Evolutionary conservation across 2,888 invertebrate species (phyloP).

Genomic region (Dimorphilus gyrociliatus): DNA sequence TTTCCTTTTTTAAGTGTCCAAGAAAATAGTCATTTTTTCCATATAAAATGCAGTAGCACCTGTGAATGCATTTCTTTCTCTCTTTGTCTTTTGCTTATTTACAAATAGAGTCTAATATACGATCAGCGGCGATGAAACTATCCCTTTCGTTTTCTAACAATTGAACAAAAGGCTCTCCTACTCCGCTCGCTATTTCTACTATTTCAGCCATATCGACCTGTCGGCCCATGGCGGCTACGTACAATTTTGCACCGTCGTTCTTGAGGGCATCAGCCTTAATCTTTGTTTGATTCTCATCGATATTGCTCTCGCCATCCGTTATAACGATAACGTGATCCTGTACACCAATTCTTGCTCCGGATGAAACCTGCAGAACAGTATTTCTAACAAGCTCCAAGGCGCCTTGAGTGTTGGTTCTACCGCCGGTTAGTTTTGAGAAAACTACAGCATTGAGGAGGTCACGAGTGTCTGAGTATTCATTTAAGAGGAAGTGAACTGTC

Average conservation of each 20-base stretch:
- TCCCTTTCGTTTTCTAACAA: not conserved
- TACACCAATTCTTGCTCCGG: constrained; percentile 5
- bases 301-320: constrained; percentile 10
- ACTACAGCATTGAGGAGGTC: constrained; percentile 8
- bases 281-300: constrained; percentile 5
- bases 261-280: constrained; percentile 6
- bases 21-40: too few relatives aligned
- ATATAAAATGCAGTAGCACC: too few relatives aligned
- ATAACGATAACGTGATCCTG: constrained; percentile 5
- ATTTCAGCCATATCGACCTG: constrained; percentile 7
- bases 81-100: too few relatives aligned
- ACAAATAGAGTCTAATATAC: too few relatives aligned
- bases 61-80: too few relatives aligned
- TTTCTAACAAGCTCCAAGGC: constrained; percentile 5
- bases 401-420: constrained; percentile 9
- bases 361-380: not conserved
- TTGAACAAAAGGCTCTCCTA: constrained; percentile 2
- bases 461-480: constrained; percentile 6
- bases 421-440: constrained; percentile 8
- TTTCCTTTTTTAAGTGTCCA: too few relatives aligned
- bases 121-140: too few relatives aligned
- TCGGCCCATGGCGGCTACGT: too few relatives aligned
- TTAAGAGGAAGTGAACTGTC: constrained; percentile 6
- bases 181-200: constrained; percentile 3
- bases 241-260: constrained; percentile 2